Base-by-base conservation (phyloP, 2,797 vertebrate species). In the Myiotriccus ornatus region DNA sequence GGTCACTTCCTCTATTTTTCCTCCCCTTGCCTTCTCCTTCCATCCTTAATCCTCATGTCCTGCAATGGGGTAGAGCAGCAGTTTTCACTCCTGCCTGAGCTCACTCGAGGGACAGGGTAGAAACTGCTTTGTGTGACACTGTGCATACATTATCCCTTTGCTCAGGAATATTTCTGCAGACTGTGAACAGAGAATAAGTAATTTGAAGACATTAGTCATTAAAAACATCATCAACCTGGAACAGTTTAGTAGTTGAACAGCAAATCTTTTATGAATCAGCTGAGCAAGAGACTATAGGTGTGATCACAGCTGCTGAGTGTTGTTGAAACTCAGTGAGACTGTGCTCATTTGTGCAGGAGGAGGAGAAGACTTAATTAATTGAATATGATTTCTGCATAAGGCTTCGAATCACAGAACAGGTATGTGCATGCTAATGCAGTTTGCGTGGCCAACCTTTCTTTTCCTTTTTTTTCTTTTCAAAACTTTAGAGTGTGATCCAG, bases 271-370 rank as follows among this genome's bases (percentile, higher is more conserved):
- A 46, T 77, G 84, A 89, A 82, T 95, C 84, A 87, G 56, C 89
- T 55, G 79, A 91, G 79, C 86, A 81, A 63, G 65, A 85, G 79
- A 74, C 56, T 68, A 37, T 87, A 85, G 90, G 78, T 90, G 89
- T 94, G 92, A 94, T 96, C 93, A 82, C 91, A 95, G 88, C 88
- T 95, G 84, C 93, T 83, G 67, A 60, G 70, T 84, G 57, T 30
- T 71, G 68, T n/a, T 87, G 56, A 39, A 79, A 2, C 50, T 95
- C 83, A 44, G 59, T 60, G 84, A 55, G 63, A 87, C 68, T 34
- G 17, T 32, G 67, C 50, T 90, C 34, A 85, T 95, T 95, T 94
- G 63, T 82, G 79, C 88, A 64, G 79, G 70, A 73, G 89, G 81
- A 87, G 76, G 64, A 92, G 82, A 78, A 92, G 82, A 78, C 67